These are phyloP conservation scores for Lateolabrax maculatus DNA, from an alignment of 2,797 vertebrate species.

Conservation along the genomic window DNA sequence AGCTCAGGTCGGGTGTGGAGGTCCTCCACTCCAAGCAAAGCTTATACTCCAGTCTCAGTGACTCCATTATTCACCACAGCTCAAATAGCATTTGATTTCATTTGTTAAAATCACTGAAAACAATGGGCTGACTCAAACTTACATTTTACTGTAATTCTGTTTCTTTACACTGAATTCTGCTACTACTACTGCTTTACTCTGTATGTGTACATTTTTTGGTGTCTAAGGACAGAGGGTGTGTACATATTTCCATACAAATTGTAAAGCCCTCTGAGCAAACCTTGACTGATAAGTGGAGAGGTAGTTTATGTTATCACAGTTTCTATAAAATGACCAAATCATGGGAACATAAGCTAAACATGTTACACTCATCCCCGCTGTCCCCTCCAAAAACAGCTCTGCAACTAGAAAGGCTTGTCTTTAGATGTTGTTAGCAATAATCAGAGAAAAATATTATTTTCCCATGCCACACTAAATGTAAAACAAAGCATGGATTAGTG, in stretches of 20 bases:
- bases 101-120: not conserved
- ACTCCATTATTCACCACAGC: no score
- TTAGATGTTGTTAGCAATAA: slow-evolving; percentile 1
- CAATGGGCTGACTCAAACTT: not conserved
- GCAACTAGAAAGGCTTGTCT: not conserved
- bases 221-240: no score
- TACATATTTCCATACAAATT: not conserved
- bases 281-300: not conserved
- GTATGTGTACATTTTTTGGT: no score
- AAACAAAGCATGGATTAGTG: slow-evolving; percentile 21
- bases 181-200: not conserved
- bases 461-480: not conserved
- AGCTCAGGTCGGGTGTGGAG: not conserved
- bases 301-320: slow-evolving; percentile 5
- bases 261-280: not conserved
- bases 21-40: no score
- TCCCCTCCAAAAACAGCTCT: not conserved
- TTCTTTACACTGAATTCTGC: not conserved
- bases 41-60: no score
- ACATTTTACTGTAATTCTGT: not conserved
- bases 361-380: not conserved
- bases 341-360: not conserved
- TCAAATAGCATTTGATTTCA: not conserved
- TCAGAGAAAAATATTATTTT: not conserved
- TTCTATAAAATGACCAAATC: not conserved